Percentiles rank a stretch among this genome's conserved stretches.
These are phyloP conservation scores for Sialia sialis DNA, from an alignment of 2,113 vertebrate species.

Conservation along the genomic window DNA sequence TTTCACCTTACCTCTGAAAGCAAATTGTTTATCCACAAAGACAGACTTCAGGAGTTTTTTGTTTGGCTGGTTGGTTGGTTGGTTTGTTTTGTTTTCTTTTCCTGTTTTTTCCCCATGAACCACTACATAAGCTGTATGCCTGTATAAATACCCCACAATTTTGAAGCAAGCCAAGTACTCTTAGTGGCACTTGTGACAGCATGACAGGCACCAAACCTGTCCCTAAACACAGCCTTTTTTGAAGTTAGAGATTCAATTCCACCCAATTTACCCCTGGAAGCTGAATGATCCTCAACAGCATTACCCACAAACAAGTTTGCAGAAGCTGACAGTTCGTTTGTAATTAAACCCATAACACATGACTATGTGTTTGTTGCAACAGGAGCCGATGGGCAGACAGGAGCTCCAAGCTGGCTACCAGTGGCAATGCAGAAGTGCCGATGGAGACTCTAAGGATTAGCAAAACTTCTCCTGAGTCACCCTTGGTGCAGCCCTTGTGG, in stretches of 20 bases:
- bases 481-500: background rate
- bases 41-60: background rate
- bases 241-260: background rate
- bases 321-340: background rate
- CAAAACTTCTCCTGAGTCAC: constrained; percentile 31
- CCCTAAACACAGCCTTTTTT: background rate
- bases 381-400: background rate
- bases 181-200: background rate
- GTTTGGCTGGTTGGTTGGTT: background rate
- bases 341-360: constrained; percentile 9
- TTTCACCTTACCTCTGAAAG: background rate
- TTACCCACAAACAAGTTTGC: background rate
- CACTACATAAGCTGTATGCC: background rate
- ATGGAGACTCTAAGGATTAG: background rate
- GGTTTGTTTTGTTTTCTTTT: background rate
- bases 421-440: background rate
- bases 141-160: background rate
- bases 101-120: background rate
- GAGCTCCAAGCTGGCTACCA: background rate
- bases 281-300: background rate
- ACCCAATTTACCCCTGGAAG: background rate
- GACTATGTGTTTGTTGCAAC: background rate
- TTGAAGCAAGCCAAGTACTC: background rate
- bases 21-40: background rate
- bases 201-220: background rate